Conservation (phyloP, 2,888 invertebrate genomes). For the Muscina levida region DNA sequence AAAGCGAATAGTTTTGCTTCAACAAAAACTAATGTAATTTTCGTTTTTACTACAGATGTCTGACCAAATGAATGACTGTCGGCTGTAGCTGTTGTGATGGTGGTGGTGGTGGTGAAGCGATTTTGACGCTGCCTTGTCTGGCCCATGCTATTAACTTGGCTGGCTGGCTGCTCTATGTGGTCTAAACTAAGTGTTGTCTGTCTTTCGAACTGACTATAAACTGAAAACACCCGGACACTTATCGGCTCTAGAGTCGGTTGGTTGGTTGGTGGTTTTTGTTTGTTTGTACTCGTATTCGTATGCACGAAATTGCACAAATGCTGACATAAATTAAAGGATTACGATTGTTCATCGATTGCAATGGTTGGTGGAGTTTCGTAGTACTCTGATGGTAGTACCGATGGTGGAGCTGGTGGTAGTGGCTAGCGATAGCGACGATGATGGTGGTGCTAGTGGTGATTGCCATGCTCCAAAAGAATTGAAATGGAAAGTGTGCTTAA, state of each 20-base stretch:
- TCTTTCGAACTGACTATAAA: background rate
- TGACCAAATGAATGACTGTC: background rate
- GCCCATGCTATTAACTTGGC: background rate
- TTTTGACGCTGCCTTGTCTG: constrained; percentile 34
- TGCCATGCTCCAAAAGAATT: constrained; percentile 7
- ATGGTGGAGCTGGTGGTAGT: background rate
- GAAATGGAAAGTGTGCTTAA: constrained; percentile 32
- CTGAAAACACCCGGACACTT: constrained; percentile 16
- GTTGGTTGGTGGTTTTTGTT: background rate
- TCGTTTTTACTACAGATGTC: constrained; percentile 8
- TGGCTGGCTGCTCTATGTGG: background rate
- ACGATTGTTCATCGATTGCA: constrained; percentile 21
- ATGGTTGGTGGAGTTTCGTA: constrained; percentile 8
- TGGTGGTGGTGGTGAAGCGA: constrained; percentile 1
- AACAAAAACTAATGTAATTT: constrained; percentile 16
- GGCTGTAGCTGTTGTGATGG: constrained; percentile 12
- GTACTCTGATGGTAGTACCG: background rate
- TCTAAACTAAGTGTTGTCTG: background rate
- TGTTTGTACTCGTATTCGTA: too few relatives aligned
- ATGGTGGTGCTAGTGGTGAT: background rate
- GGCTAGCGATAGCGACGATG: background rate
- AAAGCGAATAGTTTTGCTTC: too few relatives aligned
- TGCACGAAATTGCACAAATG: constrained; percentile 37
- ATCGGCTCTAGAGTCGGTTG: background rate
- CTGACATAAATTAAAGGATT: constrained; percentile 40